A percentile compares a stretch with the other conserved stretches of the same genome.
These are phyloP conservation scores for Cervus canadensis DNA, from an alignment of 2,113 vertebrate genomes.

Conservation along the genomic window DNA sequence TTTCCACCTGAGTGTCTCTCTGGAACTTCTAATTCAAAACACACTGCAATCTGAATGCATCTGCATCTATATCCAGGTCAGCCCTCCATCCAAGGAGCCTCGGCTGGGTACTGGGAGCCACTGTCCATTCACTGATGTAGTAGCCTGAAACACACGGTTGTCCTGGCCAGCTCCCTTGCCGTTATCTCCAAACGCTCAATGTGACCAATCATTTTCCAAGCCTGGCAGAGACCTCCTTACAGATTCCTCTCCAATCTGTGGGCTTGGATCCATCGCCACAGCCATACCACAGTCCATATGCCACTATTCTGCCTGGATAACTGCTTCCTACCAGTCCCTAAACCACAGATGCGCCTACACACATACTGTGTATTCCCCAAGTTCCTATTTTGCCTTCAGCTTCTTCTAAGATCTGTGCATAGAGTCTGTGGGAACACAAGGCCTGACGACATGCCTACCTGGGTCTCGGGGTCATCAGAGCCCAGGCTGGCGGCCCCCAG, in stretches of 20 bases:
- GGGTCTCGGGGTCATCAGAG: constrained; percentile 95
- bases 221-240: not conserved
- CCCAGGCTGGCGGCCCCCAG: constrained; percentile 95
- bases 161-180: not conserved
- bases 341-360: accelerated
- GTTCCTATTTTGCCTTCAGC: not conserved
- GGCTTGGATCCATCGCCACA: accelerated
- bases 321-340: not conserved
- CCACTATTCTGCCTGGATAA: not conserved
- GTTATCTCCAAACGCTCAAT: not conserved
- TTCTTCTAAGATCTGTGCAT: not conserved
- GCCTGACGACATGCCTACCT: constrained; percentile 86
- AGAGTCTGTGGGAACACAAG: accelerated
- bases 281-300: accelerated
- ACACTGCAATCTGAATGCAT: not conserved
- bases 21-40: not conserved
- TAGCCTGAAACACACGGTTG: too few species aligned
- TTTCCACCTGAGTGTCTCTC: not conserved
- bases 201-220: not conserved
- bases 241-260: not conserved
- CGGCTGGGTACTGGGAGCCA: accelerated
- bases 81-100: not conserved
- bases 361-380: not conserved
- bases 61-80: not conserved
- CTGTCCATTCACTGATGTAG: too few species aligned